Base-by-base conservation (phyloP, 2,113 vertebrate genomes). In the Cichladusa arquata region DNA sequence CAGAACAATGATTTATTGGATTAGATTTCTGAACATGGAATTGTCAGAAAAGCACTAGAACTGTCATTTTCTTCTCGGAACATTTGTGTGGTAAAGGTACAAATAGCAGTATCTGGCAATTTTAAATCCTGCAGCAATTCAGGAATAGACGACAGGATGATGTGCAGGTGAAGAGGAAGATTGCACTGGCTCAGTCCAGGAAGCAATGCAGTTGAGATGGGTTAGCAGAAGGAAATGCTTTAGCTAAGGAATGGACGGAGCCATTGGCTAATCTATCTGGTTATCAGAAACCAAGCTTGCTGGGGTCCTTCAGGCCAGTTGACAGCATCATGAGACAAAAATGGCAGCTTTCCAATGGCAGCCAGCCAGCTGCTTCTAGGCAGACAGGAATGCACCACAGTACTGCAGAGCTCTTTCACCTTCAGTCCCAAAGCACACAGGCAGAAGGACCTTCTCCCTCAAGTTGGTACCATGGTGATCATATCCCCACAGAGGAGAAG, bases 331-430 rank as follows among this genome's bases (percentile, higher is more conserved):
- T 0, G 0, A 91, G 54, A 48, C 48, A 86, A 60, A 83, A 93
- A 56, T 79, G 86, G 51, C 86, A 92, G 56, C 69, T 93, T 95
- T 94, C 86, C 83, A 91, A 8, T 56, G 64, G 65, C 83, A 92
- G 40, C 19, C 14, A 17, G 76, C 86, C 92, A 91, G 60, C 28
- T 2, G 0, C 72, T 86, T 93, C 65, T 47, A 78, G 76, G 42
- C 83, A 92, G 86, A 86, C 51, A 73, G 86, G 72, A 95, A 88
- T 67, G 56, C 36, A 56, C 11, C 11, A 12, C 67, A 18, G n/a
- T 33, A 34, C 34, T 10, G 1, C 67, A 81, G 82, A 80, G 16
- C 22, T 81, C 51, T 92, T 90, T 88, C 40, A 74, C 48, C 88
- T 95, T 90, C 53, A 60, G 48, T 69, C 70, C 42, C 44, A 12